These are phyloP conservation scores for Dendrocopos noguchii DNA, from an alignment of 2,113 vertebrate genomes.

Conservation along the genomic window DNA sequence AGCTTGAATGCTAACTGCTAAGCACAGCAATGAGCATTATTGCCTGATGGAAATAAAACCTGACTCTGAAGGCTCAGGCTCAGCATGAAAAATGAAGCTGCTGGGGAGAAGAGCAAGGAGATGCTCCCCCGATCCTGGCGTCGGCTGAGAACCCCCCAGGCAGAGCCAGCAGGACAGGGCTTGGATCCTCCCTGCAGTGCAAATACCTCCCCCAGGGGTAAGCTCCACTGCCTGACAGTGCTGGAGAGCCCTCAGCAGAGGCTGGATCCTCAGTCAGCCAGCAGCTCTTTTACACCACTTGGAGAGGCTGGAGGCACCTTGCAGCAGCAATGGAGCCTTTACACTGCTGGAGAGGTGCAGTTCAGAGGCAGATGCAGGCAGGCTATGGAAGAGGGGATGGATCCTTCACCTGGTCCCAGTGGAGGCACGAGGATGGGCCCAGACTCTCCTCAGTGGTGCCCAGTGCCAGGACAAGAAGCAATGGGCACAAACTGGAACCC, in stretches of 20 bases:
- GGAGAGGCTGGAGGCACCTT: not conserved
- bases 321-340: not conserved
- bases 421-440: too few species aligned
- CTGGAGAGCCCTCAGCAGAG: not conserved
- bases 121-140: not conserved
- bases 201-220: accelerated
- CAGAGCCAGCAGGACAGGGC: not conserved
- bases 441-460: too few species aligned
- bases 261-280: not conserved
- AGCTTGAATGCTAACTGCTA: slow-evolving; percentile 68
- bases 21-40: slow-evolving; percentile 66
- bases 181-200: accelerated
- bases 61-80: not conserved
- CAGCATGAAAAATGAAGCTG: slow-evolving; percentile 37
- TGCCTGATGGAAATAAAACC: slow-evolving; percentile 65
- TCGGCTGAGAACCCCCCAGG: not conserved
- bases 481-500: too few species aligned
- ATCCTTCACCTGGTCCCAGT: not conserved
- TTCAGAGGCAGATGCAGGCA: not conserved
- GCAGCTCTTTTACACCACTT: not conserved
- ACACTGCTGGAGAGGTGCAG: not conserved
- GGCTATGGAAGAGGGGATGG: not conserved
- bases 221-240: not conserved
- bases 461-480: too few species aligned
- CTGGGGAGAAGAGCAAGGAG: not conserved